A percentile compares a stretch with the other conserved stretches of the same genome.
phyloP scores from a whole-genome alignment of 2,797 vertebrate species.

The Scomberomorus guttatus region DNA sequence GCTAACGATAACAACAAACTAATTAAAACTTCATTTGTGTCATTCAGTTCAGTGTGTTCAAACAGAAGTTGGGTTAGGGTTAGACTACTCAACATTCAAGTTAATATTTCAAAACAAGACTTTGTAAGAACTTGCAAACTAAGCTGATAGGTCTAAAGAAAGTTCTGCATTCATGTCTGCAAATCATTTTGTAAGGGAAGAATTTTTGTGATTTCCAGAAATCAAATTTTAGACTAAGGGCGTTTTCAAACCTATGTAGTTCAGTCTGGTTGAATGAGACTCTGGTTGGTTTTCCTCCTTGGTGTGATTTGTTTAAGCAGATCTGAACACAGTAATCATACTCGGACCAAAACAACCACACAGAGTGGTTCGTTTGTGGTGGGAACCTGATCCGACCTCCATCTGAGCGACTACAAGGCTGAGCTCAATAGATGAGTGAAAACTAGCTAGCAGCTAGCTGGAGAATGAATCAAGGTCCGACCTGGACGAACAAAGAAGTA shows the following conservation, averaged over 20 bases:
- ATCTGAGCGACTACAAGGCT: not conserved
- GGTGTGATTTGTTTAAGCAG: not conserved
- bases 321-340: too few species aligned
- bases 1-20: too few species aligned
- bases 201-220: not conserved
- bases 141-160: too few species aligned
- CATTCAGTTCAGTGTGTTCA: not conserved
- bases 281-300: too few species aligned
- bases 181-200: not conserved
- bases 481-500: not conserved
- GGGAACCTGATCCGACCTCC: too few species aligned
- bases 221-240: not conserved
- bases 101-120: constrained; percentile 1
- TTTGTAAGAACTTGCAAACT: not conserved
- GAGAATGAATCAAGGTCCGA: not conserved
- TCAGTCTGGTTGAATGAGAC: not conserved
- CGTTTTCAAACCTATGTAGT: not conserved
- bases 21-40: too few species aligned
- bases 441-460: not conserved
- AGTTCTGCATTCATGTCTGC: not conserved
- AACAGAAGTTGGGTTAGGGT: not conserved
- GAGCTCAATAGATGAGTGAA: not conserved
- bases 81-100: not conserved
- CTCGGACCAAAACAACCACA: not conserved
- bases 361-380: too few species aligned